Evolutionary conservation across 2,888 invertebrate species (phyloP).

Genomic region (Acrobasis consociella): DNA sequence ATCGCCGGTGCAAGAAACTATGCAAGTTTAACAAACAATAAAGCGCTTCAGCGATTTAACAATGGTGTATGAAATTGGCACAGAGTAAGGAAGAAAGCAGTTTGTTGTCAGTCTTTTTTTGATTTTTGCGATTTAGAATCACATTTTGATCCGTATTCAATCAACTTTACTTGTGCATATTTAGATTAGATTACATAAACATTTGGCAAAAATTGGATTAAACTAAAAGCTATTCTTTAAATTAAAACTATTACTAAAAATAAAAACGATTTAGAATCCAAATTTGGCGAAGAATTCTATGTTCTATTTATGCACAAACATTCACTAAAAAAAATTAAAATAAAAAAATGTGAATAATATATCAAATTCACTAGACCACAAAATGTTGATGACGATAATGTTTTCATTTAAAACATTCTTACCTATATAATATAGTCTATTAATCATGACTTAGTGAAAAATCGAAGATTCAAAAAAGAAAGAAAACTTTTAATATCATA

Average conservation of each 20-base stretch:
- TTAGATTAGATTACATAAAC: too few relatives aligned
- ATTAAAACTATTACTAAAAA: too few relatives aligned
- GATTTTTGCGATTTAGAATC: background rate
- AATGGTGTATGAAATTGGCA: slow-evolving; percentile 4
- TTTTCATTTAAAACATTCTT: background rate
- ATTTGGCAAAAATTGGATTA: too few relatives aligned
- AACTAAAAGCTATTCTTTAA: too few relatives aligned
- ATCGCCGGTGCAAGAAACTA: background rate
- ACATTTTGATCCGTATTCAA: too few relatives aligned
- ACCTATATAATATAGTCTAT: background rate
- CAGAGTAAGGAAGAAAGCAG: background rate
- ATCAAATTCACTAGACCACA: too few relatives aligned
- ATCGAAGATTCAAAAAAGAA: background rate
- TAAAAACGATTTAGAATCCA: too few relatives aligned
- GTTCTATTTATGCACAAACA: too few relatives aligned
- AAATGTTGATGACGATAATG: too few relatives aligned
- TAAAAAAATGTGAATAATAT: too few relatives aligned
- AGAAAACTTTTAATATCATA: background rate
- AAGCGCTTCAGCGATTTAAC: background rate
- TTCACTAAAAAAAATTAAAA: background rate
- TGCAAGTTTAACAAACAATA: background rate
- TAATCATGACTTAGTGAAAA: background rate
- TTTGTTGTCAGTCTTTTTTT: background rate
- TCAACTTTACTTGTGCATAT: too few relatives aligned
- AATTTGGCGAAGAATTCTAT: background rate